These are phyloP conservation scores for Euborellia annulipes DNA, from an alignment of 1,140 invertebrate species.

Conservation along the genomic window DNA sequence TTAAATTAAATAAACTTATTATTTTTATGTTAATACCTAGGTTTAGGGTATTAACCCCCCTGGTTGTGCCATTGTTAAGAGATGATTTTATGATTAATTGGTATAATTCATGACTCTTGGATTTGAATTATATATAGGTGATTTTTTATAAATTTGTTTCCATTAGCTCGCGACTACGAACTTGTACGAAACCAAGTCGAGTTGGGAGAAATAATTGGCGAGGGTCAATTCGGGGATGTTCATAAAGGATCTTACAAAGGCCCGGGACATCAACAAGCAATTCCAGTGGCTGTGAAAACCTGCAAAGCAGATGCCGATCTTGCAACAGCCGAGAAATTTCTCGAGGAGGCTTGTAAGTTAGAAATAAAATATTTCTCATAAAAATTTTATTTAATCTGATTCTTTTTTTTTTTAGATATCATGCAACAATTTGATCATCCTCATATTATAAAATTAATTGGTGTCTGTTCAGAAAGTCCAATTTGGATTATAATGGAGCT, in stretches of 20 bases:
- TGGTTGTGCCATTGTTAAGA: no score
- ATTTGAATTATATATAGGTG: not conserved
- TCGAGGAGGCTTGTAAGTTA: slow-evolving; percentile 94
- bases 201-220: slow-evolving; percentile 87
- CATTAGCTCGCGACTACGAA: slow-evolving; percentile 77
- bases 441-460: slow-evolving; percentile 92
- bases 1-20: no score
- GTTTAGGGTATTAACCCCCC: no score
- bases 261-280: slow-evolving; percentile 38
- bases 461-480: slow-evolving; percentile 82
- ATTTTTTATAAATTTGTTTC: not conserved
- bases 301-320: slow-evolving; percentile 88
- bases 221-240: slow-evolving; percentile 99
- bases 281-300: slow-evolving; percentile 92
- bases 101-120: not conserved
- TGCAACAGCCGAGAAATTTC: slow-evolving; percentile 84
- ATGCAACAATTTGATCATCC: slow-evolving; percentile 99
- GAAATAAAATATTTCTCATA: no score
- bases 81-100: no score
- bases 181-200: slow-evolving; percentile 68
- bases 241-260: slow-evolving; percentile 67
- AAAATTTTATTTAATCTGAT: no score
- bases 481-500: slow-evolving; percentile 99
- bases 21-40: no score
- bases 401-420: slow-evolving; percentile 55